Base-by-base conservation (phyloP, 2,113 vertebrate species). In the Cryptomyrus ogoouensis region DNA sequence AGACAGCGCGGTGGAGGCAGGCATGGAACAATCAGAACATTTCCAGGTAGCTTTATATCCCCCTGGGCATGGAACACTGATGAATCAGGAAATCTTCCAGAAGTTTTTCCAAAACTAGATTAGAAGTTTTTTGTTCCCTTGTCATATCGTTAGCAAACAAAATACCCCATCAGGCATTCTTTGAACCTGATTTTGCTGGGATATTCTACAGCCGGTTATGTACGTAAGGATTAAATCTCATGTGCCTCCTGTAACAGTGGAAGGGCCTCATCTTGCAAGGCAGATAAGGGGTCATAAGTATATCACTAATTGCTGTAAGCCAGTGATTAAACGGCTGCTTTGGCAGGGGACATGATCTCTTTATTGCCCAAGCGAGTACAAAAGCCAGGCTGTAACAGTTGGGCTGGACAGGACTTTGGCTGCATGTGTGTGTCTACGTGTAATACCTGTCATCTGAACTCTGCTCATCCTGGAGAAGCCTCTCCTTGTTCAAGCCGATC, bases 401-500 rank as follows among this genome's bases (percentile, higher is more conserved):
- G 15, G 52, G 52, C 52, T 47, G 50, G 5, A 13, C 10, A n/a
- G 88, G 44, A 49, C 62, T 44, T 44, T 44, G 44, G 70, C 31
- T 19, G n/a, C 39, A 44, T 46, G 35, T 56, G 70, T 58, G 49
- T 24, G 90, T 49, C 31, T 62, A 56, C 42, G 52, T 44, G 27
- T 27, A 7, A 89, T 94, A 99, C 98, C 98, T 98, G 94, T 98
- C 98, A 88, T 98, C 97, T 35, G 96, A 98, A 94, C 95, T 96
- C 93, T 97, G 97, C n/a, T 98, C 98, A 58, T 99, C 98, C 0
- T 97, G 96, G 90, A 99, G 95, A 46, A 99, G 97, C 46, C 98
- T 95, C 89, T 99, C 98, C 93, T 99, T 99, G 95, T 98, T 98
- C 84, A 99, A 95, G 1, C 98, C 98, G 46, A 99, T 99, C 92